A percentile compares a stretch with the other conserved stretches of the same genome.
These are phyloP conservation scores for Sebastes kiyomatsui DNA, from an alignment of 2,797 vertebrate species.

Conservation along the genomic window DNA sequence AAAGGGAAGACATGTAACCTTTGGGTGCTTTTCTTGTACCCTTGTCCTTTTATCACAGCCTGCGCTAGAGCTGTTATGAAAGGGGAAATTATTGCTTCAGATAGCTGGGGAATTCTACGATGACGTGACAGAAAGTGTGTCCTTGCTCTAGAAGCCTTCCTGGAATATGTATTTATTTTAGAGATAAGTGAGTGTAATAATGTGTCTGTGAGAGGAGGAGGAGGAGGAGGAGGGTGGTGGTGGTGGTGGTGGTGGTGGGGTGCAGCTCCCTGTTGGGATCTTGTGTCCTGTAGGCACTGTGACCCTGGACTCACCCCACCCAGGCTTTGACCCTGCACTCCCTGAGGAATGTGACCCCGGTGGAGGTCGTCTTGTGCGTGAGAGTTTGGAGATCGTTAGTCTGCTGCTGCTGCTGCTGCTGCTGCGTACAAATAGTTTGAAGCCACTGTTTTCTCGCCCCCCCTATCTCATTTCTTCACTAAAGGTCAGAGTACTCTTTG, in stretches of 20 bases:
- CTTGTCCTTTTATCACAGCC: conserved; percentile 19
- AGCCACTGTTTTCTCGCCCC: not conserved
- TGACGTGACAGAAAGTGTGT: not conserved
- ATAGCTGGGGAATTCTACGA: conserved; percentile 10
- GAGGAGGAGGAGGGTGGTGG: not conserved
- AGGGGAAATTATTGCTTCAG: conserved; percentile 17
- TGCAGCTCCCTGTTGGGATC: conserved; percentile 47
- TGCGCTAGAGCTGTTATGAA: conserved; percentile 7
- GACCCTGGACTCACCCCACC: conserved; percentile 80
- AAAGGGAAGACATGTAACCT: conserved; percentile 14
- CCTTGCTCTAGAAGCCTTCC: not conserved
- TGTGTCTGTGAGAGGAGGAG: not conserved
- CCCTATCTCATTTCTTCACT: conserved; percentile 3
- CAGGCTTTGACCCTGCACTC: conserved; percentile 80
- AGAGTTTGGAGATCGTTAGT: conserved; percentile 62
- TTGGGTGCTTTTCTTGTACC: conserved; percentile 6
- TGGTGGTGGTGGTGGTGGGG: not conserved
- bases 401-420: conserved; percentile 34
- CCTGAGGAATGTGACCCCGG: conserved; percentile 82
- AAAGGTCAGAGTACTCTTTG: conserved; percentile 19
- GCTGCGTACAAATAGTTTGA: conserved; percentile 26
- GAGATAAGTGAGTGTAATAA: conserved; percentile 18
- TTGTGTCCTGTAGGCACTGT: conserved; percentile 72
- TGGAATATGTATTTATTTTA: not conserved
- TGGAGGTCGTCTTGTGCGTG: conserved; percentile 65